Evolutionary conservation across 2,888 invertebrate genomes (phyloP), one percentile per base, ranked within the genome.

Genomic region (Leucoptera coffeella): DNA sequence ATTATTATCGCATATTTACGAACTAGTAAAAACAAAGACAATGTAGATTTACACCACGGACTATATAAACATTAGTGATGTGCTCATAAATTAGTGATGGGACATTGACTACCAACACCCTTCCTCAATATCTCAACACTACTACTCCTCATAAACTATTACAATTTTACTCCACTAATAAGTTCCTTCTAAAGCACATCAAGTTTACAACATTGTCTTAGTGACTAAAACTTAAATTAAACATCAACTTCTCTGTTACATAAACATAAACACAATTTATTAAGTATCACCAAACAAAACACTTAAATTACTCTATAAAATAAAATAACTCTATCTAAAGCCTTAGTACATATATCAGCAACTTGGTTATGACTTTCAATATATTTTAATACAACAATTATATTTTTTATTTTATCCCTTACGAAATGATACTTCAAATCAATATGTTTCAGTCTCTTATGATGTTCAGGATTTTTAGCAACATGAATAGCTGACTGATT

Each of bases 401-500:
- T 26, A 11, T 26, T 25, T 9, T 6, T n/a, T 13, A 26, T 11
- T n/a, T 20, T n/a, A 4, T 20, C 12, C 7, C 26, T 26, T 3
- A 8, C 8, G 10, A 26, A 26, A 20, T 26, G 26, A 10, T 20
- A 26, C 14, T 22, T 27, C 7, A 27, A 19, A n/a, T 27, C 27
- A 15, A 27, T 27, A 10, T 27, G 22, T 11, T 27, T 27, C 12
- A 12, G 7, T n/a, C 27, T 13, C 10, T 19, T 26, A 15, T 26
- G 26, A 19, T 20, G 15, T 10, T n/a, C 12, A 10, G 26, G 26
- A 20, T 26, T 26, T n/a, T 26, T 19, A 5, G 26, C 26, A 12
- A 26, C 17, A 13, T 11, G 5, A 20, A 26, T 26, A 11, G 20
- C 15, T 4, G 23, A 26, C 14, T 33, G 29, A 27, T 31, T 33